Conservation (phyloP, 2,888 invertebrate species). For the Molorchus minor region DNA sequence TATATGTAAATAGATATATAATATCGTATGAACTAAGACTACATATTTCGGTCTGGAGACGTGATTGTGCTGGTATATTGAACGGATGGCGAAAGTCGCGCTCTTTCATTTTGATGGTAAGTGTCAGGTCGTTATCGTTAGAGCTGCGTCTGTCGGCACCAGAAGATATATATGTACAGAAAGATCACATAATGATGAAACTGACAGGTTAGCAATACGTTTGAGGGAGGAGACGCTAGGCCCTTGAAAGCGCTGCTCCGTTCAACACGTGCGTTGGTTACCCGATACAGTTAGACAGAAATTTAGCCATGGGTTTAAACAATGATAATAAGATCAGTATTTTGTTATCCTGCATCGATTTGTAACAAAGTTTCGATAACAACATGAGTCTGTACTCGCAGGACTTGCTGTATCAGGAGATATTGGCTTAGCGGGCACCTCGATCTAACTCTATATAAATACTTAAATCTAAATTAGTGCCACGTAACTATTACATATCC, state of each 20-base stretch:
- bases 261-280: constrained; percentile 29
- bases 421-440: constrained; percentile 39
- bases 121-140: constrained; percentile 62
- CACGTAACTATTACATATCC: constrained; percentile 56
- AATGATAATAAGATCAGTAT: constrained; percentile 26
- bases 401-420: constrained; percentile 16
- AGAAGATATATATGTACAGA: constrained; percentile 54
- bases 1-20: constrained; percentile 41
- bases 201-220: constrained; percentile 32
- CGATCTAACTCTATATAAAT: constrained; percentile 22
- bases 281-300: constrained; percentile 21
- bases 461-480: constrained; percentile 51
- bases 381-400: constrained; percentile 12
- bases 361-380: constrained; percentile 42
- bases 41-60: constrained; percentile 49
- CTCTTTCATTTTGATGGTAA: constrained; percentile 48
- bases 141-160: constrained; percentile 46
- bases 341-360: constrained; percentile 49
- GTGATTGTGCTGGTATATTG: constrained; percentile 54
- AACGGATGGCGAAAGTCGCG: constrained; percentile 34
- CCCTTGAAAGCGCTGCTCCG: constrained; percentile 47
- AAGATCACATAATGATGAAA: constrained; percentile 55
- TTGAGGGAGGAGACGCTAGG: constrained; percentile 48
- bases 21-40: constrained; percentile 46
- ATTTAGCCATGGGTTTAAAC: constrained; percentile 14